These are phyloP conservation scores for Petrocephalus microphthalmus DNA, from an alignment of 2,113 vertebrate species.

Conservation along the genomic window DNA sequence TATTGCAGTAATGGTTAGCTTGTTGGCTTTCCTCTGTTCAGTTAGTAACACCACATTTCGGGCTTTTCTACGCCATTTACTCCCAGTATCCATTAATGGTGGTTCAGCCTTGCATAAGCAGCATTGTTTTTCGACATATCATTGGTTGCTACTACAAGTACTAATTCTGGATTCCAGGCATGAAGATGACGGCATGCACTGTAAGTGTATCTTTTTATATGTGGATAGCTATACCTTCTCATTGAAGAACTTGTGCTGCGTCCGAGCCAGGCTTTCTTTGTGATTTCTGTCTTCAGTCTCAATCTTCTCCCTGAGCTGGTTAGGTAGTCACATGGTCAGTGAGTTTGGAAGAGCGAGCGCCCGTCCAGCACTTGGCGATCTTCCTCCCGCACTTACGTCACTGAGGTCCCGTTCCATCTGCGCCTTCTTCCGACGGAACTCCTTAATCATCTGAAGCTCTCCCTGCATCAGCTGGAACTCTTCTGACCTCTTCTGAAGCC, in stretches of 20 bases:
- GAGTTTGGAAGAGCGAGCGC: background rate
- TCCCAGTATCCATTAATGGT: background rate
- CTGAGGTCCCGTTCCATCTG: conserved; percentile 72
- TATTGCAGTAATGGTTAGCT: background rate
- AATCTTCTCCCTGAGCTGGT: conserved; percentile 67
- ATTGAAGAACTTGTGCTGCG: conserved; percentile 69
- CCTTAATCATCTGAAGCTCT: conserved; percentile 67
- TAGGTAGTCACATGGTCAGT: conserved; percentile 15
- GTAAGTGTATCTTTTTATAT: background rate
- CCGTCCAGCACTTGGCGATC: background rate
- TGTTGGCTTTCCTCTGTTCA: background rate
- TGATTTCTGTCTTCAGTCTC: conserved; percentile 58
- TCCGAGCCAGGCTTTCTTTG: conserved; percentile 60
- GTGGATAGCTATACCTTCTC: conserved; percentile 67
- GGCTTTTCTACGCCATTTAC: background rate
- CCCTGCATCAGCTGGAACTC: conserved; percentile 70
- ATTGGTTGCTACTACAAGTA: background rate
- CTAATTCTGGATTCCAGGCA: background rate
- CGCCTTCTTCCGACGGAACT: conserved; percentile 65
- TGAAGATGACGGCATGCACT: background rate
- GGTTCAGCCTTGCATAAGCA: background rate
- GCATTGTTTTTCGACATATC: background rate
- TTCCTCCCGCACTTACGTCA: conserved; percentile 45
- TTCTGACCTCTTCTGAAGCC: conserved; percentile 57
- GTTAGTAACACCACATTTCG: conserved; percentile 7